Evolutionary conservation across 2,888 invertebrate genomes (phyloP).

Genomic region (Sthenelais limicola): DNA sequence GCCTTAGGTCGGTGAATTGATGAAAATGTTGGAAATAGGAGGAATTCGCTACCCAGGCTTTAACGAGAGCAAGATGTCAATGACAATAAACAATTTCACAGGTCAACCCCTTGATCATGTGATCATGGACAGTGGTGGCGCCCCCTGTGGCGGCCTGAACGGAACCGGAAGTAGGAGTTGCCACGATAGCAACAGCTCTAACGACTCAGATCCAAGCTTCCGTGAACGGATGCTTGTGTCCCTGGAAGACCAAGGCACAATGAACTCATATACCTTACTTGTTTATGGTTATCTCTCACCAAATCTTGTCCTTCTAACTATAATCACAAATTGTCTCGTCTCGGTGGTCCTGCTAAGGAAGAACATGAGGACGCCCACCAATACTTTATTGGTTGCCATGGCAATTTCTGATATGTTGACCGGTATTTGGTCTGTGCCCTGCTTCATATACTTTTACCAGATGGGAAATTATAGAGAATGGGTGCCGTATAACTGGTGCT

Average conservation of each 20-base stretch:
- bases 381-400: conserved; percentile 95
- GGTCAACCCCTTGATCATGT: too few relatives aligned
- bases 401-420: conserved; percentile 96
- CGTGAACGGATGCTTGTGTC: background rate
- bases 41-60: too few relatives aligned
- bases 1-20: too few relatives aligned
- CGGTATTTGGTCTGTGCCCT: conserved; percentile 73
- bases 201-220: too few relatives aligned
- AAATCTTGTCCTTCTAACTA: conserved; percentile 86
- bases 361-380: conserved; percentile 93
- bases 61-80: too few relatives aligned
- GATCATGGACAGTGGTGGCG: too few relatives aligned
- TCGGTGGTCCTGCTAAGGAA: conserved; percentile 90
- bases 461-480: conserved; percentile 88
- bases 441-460: conserved; percentile 92
- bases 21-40: too few relatives aligned
- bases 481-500: conserved; percentile 83
- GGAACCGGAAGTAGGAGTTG: too few relatives aligned
- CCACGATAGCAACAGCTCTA: too few relatives aligned
- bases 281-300: conserved; percentile 87
- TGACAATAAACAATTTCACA: too few relatives aligned
- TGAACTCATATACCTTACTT: conserved; percentile 64
- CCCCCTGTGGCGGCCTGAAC: too few relatives aligned
- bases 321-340: conserved; percentile 91
- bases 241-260: conserved; percentile 11